Percentiles rank a stretch among this genome's conserved stretches.
These are phyloP conservation scores for Trissoscelio sp. DNA, from an alignment of 2,888 invertebrate genomes.

Conservation along the genomic window DNA sequence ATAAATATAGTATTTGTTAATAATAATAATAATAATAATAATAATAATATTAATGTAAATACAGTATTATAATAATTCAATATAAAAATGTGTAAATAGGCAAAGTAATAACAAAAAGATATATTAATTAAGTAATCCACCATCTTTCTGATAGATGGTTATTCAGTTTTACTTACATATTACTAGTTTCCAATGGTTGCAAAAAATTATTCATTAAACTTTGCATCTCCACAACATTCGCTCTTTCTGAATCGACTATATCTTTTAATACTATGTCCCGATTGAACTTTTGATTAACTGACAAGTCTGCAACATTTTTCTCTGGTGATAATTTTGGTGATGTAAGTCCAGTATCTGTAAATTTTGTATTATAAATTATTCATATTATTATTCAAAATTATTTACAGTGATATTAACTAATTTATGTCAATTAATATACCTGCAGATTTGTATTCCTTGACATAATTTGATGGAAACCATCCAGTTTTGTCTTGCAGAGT, in stretches of 20 bases:
- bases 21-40: too few relatives aligned
- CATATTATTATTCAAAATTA: background rate
- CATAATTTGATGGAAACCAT: slow-evolving; percentile 99
- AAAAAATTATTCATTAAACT: slow-evolving; percentile 93
- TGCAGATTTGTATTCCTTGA: slow-evolving; percentile 92
- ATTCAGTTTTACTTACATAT: slow-evolving; percentile 92
- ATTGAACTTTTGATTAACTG: slow-evolving; percentile 88
- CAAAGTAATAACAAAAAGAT: too few relatives aligned
- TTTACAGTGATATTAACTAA: background rate
- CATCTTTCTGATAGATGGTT: too few relatives aligned
- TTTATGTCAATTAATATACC: slow-evolving; percentile 78
- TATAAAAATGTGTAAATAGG: too few relatives aligned
- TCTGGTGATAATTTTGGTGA: slow-evolving; percentile 88
- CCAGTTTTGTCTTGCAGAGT: slow-evolving; percentile 97
- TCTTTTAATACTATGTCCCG: slow-evolving; percentile 94
- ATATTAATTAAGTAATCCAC: too few relatives aligned
- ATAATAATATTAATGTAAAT: too few relatives aligned
- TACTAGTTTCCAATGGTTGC: slow-evolving; percentile 92
- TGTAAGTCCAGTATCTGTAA: slow-evolving; percentile 77
- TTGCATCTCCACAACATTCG: slow-evolving; percentile 95
- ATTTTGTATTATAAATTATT: slow-evolving; percentile 2
- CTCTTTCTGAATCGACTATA: slow-evolving; percentile 95
- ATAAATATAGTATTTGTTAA: too few relatives aligned
- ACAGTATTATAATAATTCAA: too few relatives aligned
- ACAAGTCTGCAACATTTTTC: slow-evolving; percentile 85